A percentile compares a stretch with the other conserved stretches of the same genome.
phyloP scores from a whole-genome alignment of 35 echinoderm and acorn worm genomes.

The Eucidaris tribuloides region DNA sequence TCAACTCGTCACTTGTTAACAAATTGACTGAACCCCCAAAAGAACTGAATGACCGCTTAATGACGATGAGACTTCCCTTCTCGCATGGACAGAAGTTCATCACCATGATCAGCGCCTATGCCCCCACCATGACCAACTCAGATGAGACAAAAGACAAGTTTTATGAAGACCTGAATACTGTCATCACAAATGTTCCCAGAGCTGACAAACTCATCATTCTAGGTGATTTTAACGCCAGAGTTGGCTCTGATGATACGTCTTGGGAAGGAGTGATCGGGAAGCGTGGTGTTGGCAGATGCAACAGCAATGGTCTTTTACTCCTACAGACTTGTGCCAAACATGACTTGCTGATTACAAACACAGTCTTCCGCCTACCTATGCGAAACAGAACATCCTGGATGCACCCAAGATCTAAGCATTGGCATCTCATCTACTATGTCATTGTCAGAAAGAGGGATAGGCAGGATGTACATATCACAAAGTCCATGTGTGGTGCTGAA shows the following conservation, averaged over 20 bases:
- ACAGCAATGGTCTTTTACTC: constrained; percentile 8
- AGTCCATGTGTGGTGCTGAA: too few species aligned
- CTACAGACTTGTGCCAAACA: constrained; percentile 22
- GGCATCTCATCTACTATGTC: constrained; percentile 34
- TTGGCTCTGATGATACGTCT: constrained; percentile 13
- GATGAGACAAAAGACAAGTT: too few species aligned
- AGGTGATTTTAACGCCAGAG: constrained; percentile 27
- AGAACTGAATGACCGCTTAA: constrained; percentile 18
- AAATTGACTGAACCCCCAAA: background rate
- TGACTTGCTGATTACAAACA: constrained; percentile 28
- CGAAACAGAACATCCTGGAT: constrained; percentile 16
- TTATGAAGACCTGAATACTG: constrained; percentile 16
- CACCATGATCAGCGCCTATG: constrained; percentile 32
- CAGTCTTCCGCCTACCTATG: constrained; percentile 11
- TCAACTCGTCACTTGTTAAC: background rate
- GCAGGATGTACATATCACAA: too few species aligned
- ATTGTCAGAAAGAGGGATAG: constrained; percentile 8
- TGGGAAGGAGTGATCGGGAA: constrained; percentile 21
- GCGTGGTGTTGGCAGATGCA: background rate
- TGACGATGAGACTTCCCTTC: constrained; percentile 11
- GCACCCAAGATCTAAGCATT: constrained; percentile 31
- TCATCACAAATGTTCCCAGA: too few species aligned
- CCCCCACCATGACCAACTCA: constrained; percentile 39
- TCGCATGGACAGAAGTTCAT: background rate
- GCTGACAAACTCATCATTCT: constrained; percentile 16